Percentiles rank a stretch among this genome's conserved stretches.
Evolutionary conservation across 2,888 invertebrate species (phyloP).

Genomic region (Nomada fucata): DNA sequence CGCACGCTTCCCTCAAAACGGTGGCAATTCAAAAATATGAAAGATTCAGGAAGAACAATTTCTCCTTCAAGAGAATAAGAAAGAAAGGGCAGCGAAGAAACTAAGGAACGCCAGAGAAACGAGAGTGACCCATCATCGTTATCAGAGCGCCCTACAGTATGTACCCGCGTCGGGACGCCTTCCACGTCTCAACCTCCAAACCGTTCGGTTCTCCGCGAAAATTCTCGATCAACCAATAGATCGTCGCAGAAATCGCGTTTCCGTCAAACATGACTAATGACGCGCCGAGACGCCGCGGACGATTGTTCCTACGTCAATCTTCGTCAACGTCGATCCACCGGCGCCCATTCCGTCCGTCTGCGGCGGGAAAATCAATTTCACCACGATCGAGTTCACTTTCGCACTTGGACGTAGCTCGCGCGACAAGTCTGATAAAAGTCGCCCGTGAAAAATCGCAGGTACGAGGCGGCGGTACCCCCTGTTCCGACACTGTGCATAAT

Average conservation of each 20-base stretch:
- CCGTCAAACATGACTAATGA: not conserved
- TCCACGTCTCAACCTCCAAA: not conserved
- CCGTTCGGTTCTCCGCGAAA: not conserved
- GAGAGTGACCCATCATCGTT: not conserved
- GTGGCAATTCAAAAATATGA: no score
- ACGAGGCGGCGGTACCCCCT: not conserved
- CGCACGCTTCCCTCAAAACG: no score
- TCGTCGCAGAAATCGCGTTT: not conserved
- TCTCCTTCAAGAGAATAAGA: not conserved
- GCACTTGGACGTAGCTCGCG: constrained; percentile 8
- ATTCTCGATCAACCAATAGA: not conserved
- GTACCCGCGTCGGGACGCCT: not conserved
- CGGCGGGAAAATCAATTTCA: not conserved
- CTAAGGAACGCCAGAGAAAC: not conserved
- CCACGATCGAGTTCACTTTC: constrained; percentile 9
- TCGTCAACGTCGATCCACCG: not conserved
- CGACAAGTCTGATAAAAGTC: not conserved
- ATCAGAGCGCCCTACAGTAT: not conserved
- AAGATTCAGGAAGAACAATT: no score
- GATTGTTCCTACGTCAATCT: not conserved
- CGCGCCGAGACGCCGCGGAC: not conserved
- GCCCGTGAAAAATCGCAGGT: not conserved
- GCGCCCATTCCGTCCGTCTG: not conserved
- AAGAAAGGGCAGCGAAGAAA: not conserved
- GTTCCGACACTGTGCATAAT: constrained; percentile 3